Base-by-base conservation (phyloP, 2,888 invertebrate genomes). In the Ephialtes manifestator region DNA sequence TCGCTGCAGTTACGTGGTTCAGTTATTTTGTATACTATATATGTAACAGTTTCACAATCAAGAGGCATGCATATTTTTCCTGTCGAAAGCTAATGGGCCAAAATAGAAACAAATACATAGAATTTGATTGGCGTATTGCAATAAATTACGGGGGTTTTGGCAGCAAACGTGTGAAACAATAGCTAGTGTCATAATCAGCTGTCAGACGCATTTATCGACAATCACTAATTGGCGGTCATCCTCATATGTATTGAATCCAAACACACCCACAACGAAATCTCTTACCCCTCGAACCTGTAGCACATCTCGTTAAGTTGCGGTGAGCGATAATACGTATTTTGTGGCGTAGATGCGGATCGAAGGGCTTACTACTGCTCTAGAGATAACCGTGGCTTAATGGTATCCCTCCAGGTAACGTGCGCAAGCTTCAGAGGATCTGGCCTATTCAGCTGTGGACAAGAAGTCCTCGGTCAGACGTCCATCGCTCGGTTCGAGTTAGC, bases 321-420 rank as follows among this genome's bases (percentile, higher is more conserved):
- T 10, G n/a, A 39, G 35, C 31, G 28, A 35, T 51, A 75, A 75
- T 75, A 46, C 75, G 75, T 51, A 53, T 76, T 76, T 76, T 76
- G 75, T 53, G 75, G 58, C 63, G 8, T 35, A 58, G 18, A 39
- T 5, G 20, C 51, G 24, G 63, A 35, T 76, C 48, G 46, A 35
- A 24, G 24, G 68, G 72, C 58, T 78, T 71, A 71, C 70, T 71
- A 71, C 70, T 65, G 53, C 78, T 78, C 67, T 15, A 58, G 51
- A 67, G 68, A 60, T 72, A 77, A 72, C 65, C 53, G 53, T 43
- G 71, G 60, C 71, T 83, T 83, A 83, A 85, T 65, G 53, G 76
- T 55, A 63, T 80, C 53, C 76, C 53, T 79, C 35, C 63, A 53
- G 77, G 48, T 63, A 76, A 65, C 75, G 51, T 53, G 20, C 48